Evolutionary conservation across 2,888 invertebrate genomes (phyloP), one percentile per base, ranked within the genome.

Genomic region (Drosophila multiciliata): DNA sequence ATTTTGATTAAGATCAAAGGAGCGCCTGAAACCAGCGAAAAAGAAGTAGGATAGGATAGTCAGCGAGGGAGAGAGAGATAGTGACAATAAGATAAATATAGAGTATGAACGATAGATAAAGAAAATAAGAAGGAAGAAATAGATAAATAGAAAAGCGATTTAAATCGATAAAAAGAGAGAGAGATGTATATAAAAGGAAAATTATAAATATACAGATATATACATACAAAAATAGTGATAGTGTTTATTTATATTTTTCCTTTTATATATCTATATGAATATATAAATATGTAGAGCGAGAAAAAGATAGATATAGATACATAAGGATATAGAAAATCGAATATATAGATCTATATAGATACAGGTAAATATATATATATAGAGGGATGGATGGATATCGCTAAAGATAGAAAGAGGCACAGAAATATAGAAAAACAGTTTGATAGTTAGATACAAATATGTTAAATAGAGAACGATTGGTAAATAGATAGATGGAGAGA

Each of bases 1-100:
- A 45, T 61, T 61, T 36, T 17, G 17, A 66, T 32, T 1, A 26
- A 54, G 35, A 45, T 61, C 29, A 52, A 52, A 38, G 49, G 40
- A 49, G 6, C 49, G 20, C 1, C 3, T 15, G 17, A 32, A 8
- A 17, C 32, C 17, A 29, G 29, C 15, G 33, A 32, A 20, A 8
- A 1, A 15, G 23, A 55, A 20, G 23, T 9, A 35, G 35, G 1
- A 20, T 17, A 23, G 17, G 17, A 29, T 12, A 38, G 3, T 38
- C 1, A 45, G 12, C 11, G n/a, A 32, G 0, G 12, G 5, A 48
- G 20, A 11, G n/a, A 17, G 36, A 48, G 17, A 35, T 11, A 12
- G 40, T 40, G 26, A 29, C 17, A 5, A 2, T 26, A 23, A 50
- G n/a, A 40, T 15, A 20, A 12, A 9, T 38, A 17, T 3, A 12